phyloP scores from a whole-genome alignment of 1,140 invertebrate genomes.

The Brachionus calyciflorus region DNA sequence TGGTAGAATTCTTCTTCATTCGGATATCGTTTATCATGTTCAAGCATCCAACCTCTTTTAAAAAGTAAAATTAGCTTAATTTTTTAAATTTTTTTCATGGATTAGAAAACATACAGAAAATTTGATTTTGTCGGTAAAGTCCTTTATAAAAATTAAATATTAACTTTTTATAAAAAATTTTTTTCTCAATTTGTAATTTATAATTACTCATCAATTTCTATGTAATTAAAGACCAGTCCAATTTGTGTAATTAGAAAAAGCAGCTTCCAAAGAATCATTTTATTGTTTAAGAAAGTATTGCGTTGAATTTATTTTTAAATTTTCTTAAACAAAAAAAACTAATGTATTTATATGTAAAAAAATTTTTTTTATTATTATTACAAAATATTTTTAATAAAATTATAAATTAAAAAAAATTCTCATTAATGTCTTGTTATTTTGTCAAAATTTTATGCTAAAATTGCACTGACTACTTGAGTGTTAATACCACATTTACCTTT shows the following conservation, averaged over 20 bases:
- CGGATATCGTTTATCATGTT: conserved; percentile 3
- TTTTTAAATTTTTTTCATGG: not conserved
- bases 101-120: conserved; percentile 1
- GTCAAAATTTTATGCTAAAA: conserved; percentile 48
- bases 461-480: conserved; percentile 54
- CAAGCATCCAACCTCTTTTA: conserved; percentile 4
- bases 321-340: no score
- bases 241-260: not conserved
- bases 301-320: not conserved
- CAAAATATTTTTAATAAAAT: not conserved
- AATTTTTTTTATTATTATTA: conserved; percentile 22
- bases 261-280: not conserved
- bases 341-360: not conserved
- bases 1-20: not conserved
- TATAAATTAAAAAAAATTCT: not conserved
- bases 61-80: not conserved
- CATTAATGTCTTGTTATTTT: not conserved
- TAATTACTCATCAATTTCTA: not conserved
- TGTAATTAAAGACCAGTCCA: not conserved
- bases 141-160: no score
- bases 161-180: no score
- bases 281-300: not conserved
- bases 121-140: conserved; percentile 1
- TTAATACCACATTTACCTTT: conserved; percentile 55
- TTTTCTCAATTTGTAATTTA: no score